phyloP scores from a whole-genome alignment of 2,888 invertebrate genomes.

The Macrophya annulata region DNA sequence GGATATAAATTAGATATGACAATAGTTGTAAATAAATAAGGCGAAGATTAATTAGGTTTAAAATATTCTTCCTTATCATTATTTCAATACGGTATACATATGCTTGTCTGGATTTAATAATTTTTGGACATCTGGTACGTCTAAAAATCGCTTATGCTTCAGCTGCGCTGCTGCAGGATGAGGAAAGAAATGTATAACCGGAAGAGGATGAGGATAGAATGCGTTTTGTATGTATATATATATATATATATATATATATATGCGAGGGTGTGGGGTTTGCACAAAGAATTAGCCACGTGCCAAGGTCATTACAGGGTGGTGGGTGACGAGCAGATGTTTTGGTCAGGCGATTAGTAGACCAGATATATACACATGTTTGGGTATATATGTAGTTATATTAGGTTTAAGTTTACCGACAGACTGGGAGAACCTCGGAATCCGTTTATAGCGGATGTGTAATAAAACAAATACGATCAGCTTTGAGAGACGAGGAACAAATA shows the following conservation, averaged over 20 bases:
- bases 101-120: not conserved
- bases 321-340: constrained; percentile 42
- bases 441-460: constrained; percentile 22
- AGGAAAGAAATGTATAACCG: not conserved
- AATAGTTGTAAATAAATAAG: not conserved
- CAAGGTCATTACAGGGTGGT: constrained; percentile 27
- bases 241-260: too few species aligned
- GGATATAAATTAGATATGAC: too few species aligned
- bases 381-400: not conserved
- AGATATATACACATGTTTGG: not conserved
- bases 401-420: not conserved
- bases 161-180: not conserved
- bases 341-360: not conserved
- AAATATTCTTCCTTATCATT: not conserved
- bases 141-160: not conserved
- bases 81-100: not conserved
- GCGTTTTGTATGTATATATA: not conserved
- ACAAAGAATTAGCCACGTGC: constrained; percentile 48
- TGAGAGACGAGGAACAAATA: not conserved
- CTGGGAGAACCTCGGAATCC: constrained; percentile 23
- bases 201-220: constrained; percentile 5
- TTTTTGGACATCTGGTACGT: not conserved
- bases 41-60: not conserved
- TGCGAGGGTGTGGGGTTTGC: constrained; percentile 4
- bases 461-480: constrained; percentile 1